A percentile compares a stretch with the other conserved stretches of the same genome.
These are phyloP conservation scores for Montipora cactus DNA, from an alignment of 64 coral and sea anemone species.

Conservation along the genomic window DNA sequence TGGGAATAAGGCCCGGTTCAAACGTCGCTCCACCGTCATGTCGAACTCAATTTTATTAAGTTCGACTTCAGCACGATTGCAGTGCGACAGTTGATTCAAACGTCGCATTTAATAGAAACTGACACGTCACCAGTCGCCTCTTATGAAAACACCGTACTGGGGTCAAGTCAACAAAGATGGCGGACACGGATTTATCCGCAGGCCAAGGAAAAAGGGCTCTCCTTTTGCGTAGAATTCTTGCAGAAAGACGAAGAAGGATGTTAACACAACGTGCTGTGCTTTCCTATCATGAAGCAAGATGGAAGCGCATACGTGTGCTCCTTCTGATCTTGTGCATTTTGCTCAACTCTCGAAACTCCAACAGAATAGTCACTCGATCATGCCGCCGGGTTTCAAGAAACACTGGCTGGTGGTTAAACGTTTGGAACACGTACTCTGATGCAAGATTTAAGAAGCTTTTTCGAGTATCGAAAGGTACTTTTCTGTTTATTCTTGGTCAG, in stretches of 20 bases:
- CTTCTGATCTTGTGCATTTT: constrained; percentile 61
- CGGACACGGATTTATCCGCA: constrained; percentile 44
- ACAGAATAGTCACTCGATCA: constrained; percentile 47
- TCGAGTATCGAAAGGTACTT: constrained; percentile 42
- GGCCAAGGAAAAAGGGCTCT: constrained; percentile 4
- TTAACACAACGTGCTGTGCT: constrained; percentile 61
- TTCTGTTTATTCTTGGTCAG: constrained; percentile 55
- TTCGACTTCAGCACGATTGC: background rate
- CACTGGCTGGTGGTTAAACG: constrained; percentile 1
- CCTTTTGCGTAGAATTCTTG: background rate
- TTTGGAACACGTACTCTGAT: constrained; percentile 11
- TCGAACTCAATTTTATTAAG: background rate
- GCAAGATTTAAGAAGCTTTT: constrained; percentile 54
- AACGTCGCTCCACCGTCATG: background rate
- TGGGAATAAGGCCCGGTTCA: constrained; percentile 5
- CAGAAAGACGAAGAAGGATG: constrained; percentile 66
- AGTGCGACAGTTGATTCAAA: constrained; percentile 38
- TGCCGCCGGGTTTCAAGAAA: constrained; percentile 56
- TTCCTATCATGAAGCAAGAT: background rate
- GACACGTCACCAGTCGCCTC: background rate
- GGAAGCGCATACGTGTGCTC: constrained; percentile 17
- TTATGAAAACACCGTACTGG: constrained; percentile 46
- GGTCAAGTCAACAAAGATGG: constrained; percentile 47
- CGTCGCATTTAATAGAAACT: constrained; percentile 49
- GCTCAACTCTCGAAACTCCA: constrained; percentile 46